These are phyloP conservation scores for Bettongia penicillata DNA, from an alignment of 2,113 vertebrate species.

Conservation along the genomic window DNA sequence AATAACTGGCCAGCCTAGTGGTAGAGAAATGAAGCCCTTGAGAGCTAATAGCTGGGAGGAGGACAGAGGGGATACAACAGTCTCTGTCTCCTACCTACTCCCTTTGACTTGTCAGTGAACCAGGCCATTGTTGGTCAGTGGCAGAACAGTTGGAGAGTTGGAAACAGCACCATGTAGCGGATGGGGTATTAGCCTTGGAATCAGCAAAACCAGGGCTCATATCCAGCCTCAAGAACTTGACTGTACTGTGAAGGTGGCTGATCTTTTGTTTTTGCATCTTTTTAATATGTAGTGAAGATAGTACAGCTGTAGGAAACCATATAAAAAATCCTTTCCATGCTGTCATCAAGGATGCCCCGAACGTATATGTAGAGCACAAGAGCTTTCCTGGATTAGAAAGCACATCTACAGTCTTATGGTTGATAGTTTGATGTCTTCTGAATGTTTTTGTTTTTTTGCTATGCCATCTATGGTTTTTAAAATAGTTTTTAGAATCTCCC, in stretches of 20 bases:
- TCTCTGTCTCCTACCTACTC: background rate
- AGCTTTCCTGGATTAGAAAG: background rate
- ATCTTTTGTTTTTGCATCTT: no score
- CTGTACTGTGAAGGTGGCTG: background rate
- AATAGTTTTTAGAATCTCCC: background rate
- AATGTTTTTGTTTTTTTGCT: background rate
- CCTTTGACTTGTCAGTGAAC: background rate
- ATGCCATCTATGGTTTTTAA: background rate
- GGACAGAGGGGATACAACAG: background rate
- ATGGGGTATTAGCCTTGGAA: background rate
- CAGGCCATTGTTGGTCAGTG: background rate
- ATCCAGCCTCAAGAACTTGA: background rate
- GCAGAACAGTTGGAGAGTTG: background rate
- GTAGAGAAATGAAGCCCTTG: background rate
- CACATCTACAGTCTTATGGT: background rate
- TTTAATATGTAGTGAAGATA: background rate
- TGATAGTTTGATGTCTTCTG: background rate
- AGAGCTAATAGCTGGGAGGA: background rate
- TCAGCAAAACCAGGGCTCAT: background rate
- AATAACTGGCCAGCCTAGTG: background rate
- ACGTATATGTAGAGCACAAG: background rate
- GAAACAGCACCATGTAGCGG: background rate
- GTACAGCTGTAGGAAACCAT: background rate
- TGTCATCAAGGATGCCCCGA: background rate
- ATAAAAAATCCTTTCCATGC: background rate